phyloP scores from a whole-genome alignment of 2,888 invertebrate species.

The Drosophila fulvimacula region DNA sequence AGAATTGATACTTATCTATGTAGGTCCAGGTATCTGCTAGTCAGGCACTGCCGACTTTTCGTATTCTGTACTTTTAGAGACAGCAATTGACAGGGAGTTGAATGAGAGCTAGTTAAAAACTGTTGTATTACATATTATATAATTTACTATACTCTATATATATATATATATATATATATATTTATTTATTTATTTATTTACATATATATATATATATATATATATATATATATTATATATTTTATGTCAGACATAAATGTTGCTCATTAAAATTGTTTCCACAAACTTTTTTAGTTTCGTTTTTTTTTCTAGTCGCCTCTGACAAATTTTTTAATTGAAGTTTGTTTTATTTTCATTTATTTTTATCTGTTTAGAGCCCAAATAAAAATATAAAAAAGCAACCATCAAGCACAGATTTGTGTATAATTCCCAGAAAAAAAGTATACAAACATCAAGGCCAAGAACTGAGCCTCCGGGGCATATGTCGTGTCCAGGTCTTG shows the following conservation, averaged over 20 bases:
- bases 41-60: not conserved
- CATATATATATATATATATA: no score
- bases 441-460: conserved; percentile 48
- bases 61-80: no score
- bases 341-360: conserved; percentile 2
- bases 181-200: no score
- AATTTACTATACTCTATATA: no score
- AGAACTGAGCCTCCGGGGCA: conserved; percentile 37
- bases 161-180: no score
- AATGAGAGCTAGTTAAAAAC: not conserved
- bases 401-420: conserved; percentile 8
- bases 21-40: not conserved
- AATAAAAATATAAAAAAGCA: not conserved
- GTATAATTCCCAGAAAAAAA: not conserved
- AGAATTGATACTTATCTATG: no score
- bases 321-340: not conserved
- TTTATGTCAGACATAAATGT: no score
- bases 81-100: not conserved
- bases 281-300: not conserved
- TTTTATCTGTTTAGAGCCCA: not conserved
- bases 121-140: no score
- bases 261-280: not conserved
- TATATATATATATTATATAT: no score
- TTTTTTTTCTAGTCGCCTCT: not conserved
- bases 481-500: conserved; percentile 50